Evolutionary conservation across 2,797 vertebrate genomes (phyloP).

Genomic region (Tokudaia tokunoshimensis): DNA sequence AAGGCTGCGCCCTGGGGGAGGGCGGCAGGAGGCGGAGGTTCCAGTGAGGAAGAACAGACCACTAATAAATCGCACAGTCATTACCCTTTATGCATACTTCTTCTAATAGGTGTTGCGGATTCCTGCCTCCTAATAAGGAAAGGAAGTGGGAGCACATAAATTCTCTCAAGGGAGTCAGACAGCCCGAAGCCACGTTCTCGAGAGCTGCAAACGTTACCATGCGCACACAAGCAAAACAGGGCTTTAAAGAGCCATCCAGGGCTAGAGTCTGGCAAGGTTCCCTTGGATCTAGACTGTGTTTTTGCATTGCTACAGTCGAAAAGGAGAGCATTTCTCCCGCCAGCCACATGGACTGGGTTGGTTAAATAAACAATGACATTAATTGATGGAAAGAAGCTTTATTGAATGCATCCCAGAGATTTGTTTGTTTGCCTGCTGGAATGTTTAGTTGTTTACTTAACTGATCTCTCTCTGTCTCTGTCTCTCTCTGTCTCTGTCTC

Average conservation of each 20-base stretch:
- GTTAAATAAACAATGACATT: slow-evolving; percentile 85
- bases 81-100: slow-evolving; percentile 91
- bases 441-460: slow-evolving; percentile 60
- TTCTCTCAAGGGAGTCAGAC: slow-evolving; percentile 90
- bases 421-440: slow-evolving; percentile 59
- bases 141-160: slow-evolving; percentile 92
- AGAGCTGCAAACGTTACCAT: slow-evolving; percentile 90
- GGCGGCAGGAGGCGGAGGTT: slow-evolving; percentile 79
- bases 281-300: slow-evolving; percentile 82
- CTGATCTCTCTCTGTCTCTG: not conserved
- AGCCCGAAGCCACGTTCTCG: slow-evolving; percentile 87
- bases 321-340: slow-evolving; percentile 76
- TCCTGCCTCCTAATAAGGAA: slow-evolving; percentile 92
- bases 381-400: slow-evolving; percentile 76
- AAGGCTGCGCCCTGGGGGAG: slow-evolving; percentile 58
- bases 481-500: not conserved
- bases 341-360: slow-evolving; percentile 74
- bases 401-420: slow-evolving; percentile 50
- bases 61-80: slow-evolving; percentile 90
- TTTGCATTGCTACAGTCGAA: slow-evolving; percentile 76
- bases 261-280: slow-evolving; percentile 85
- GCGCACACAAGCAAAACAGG: slow-evolving; percentile 89
- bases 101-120: slow-evolving; percentile 91
- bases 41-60: slow-evolving; percentile 90
- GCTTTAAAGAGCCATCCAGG: slow-evolving; percentile 78